These are phyloP conservation scores for Cetoscarus ocellatus DNA, from an alignment of 2,797 vertebrate species.

Conservation along the genomic window DNA sequence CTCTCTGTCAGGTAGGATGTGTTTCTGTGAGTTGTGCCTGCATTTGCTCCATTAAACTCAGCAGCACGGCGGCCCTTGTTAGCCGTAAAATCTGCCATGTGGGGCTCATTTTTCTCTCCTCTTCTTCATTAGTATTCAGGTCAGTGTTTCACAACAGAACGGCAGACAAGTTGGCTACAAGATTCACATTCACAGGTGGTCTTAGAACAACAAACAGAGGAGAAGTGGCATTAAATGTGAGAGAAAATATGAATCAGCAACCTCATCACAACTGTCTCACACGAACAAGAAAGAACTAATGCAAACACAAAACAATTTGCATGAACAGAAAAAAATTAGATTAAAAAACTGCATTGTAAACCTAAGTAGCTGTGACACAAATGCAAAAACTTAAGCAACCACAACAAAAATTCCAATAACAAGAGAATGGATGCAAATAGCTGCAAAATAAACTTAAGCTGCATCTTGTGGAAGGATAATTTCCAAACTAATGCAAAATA, in stretches of 20 bases:
- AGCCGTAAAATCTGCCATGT: constrained; percentile 18
- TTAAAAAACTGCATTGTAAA: too few relatives aligned
- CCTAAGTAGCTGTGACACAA: too few relatives aligned
- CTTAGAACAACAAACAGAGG: constrained; percentile 15
- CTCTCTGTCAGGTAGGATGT: neutral
- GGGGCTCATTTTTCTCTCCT: constrained; percentile 12
- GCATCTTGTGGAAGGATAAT: too few relatives aligned
- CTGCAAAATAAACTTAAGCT: too few relatives aligned
- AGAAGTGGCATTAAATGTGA: constrained; percentile 6
- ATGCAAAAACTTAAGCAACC: too few relatives aligned
- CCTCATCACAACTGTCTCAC: neutral
- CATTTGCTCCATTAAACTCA: neutral
- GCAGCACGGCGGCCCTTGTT: neutral
- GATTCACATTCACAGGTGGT: constrained; percentile 11
- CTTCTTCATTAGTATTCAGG: constrained; percentile 36
- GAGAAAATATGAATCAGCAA: neutral
- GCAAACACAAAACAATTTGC: too few relatives aligned
- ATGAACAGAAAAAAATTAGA: too few relatives aligned
- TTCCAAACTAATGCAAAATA: too few relatives aligned
- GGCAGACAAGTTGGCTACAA: constrained; percentile 15
- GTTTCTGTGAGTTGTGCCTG: neutral
- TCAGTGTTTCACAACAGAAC: constrained; percentile 17
- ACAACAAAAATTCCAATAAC: too few relatives aligned
- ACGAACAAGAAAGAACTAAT: too few relatives aligned
- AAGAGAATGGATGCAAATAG: too few relatives aligned